Percentiles rank a stretch among this genome's conserved stretches.
These are phyloP conservation scores for Nothocercus julius DNA, from an alignment of 2,113 vertebrate genomes.

Conservation along the genomic window DNA sequence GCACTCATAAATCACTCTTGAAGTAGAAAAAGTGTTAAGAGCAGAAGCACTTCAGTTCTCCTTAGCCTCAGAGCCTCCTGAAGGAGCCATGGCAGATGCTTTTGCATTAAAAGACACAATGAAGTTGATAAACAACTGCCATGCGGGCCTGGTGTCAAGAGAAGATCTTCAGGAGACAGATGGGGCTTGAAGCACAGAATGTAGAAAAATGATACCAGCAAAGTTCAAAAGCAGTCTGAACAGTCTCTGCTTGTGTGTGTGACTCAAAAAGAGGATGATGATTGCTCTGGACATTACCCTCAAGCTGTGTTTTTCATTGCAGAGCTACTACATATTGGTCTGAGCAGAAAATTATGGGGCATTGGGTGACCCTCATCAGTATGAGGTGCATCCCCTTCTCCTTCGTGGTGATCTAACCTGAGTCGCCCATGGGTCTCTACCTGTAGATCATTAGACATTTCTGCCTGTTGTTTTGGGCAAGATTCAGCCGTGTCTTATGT, in stretches of 20 bases:
- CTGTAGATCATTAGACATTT: background rate
- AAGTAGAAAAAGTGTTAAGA: background rate
- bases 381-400: background rate
- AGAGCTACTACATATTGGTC: background rate
- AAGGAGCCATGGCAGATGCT: background rate
- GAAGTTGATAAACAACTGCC: constrained; percentile 18
- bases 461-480: background rate
- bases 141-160: background rate
- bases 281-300: background rate
- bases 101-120: constrained; percentile 27
- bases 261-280: background rate
- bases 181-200: background rate
- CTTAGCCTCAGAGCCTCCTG: constrained; percentile 17
- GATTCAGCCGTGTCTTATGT: background rate
- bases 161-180: background rate
- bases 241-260: background rate
- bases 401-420: background rate
- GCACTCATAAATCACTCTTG: constrained; percentile 12
- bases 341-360: background rate
- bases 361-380: background rate
- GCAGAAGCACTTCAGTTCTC: background rate
- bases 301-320: rapidly evolving
- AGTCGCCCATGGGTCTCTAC: background rate
- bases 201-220: background rate
- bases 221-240: background rate